Base-by-base conservation (phyloP, 2,797 vertebrate genomes). In the Syncerus caffer region DNA sequence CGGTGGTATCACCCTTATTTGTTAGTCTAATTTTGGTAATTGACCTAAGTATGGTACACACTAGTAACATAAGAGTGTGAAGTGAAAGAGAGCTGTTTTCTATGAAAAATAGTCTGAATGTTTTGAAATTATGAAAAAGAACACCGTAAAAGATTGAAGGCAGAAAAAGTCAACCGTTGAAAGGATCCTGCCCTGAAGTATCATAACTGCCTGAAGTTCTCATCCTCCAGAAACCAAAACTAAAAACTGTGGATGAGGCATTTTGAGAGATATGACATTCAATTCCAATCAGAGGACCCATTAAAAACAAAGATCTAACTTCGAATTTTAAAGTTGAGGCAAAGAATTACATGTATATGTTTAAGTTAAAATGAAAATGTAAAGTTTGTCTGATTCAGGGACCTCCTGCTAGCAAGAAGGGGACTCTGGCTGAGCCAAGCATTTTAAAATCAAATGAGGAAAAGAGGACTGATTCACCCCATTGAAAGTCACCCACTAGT, bases 351-450 rank as follows among this genome's bases (percentile, higher is more conserved):
- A 82, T 45, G 55, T 47, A 42, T 25, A 62, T 47, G 16, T 80
- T 34, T 79, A 90, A 95, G 27, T 80, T 86, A 97, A 94, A 86
- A 95, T 34, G 57, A 79, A 94, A 94, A 53, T 34, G n/a, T 50
- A 85, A 93, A 12, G n/a, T 51, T 9, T 85, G 45, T 82, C 85
- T 31, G 83, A 90, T 78, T 55, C 51, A 79, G 51, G 31, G 6
- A n/a, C 34, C 58, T n/a, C 80, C 15, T 87, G 67, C 34, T 16
- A 4, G 17, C 15, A 10, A 67, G 42, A 79, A 83, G 38, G 71
- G 27, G 21, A 25, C 16, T 64, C 85, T 45, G 53, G 78, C 71
- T 89, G 79, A 90, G 57, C 3, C 17, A 13, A 93, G 79, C 45
- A 14, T 31, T 92, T 93, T 34, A n/a, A 90, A 89, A 93, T 74